Conservation (phyloP, 2,888 invertebrate genomes). For the Cerceris rybyensis region DNA sequence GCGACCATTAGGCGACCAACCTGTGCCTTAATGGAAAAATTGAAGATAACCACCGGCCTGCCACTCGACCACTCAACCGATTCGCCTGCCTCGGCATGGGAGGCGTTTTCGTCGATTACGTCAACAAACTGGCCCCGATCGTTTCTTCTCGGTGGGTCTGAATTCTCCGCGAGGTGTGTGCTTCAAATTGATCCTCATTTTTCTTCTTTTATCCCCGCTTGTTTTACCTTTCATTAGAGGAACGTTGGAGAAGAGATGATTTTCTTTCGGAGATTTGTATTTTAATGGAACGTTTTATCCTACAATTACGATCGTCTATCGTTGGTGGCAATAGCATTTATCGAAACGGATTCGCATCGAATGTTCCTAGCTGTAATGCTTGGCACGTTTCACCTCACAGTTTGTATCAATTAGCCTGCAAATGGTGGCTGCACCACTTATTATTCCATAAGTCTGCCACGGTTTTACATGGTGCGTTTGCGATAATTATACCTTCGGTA, state of each 20-base stretch:
- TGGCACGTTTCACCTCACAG: constrained; percentile 2
- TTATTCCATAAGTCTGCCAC: constrained; percentile 42
- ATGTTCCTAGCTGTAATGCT: constrained; percentile 24
- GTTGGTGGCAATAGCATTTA: not conserved
- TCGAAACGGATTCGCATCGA: not conserved
- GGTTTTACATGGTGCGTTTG: constrained; percentile 27
- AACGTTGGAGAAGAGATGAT: not conserved
- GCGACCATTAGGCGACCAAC: constrained; percentile 74
- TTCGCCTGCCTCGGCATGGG: constrained; percentile 60
- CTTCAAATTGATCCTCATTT: constrained; percentile 14
- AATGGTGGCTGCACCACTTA: constrained; percentile 30
- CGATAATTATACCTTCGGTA: constrained; percentile 53
- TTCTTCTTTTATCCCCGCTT: constrained; percentile 4
- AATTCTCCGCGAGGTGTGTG: constrained; percentile 25
- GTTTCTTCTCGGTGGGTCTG: constrained; percentile 41
- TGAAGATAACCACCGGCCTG: constrained; percentile 73
- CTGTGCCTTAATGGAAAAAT: constrained; percentile 75
- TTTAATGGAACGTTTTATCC: not conserved
- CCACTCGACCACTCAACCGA: constrained; percentile 70
- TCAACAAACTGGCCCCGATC: constrained; percentile 68
- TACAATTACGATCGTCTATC: not conserved
- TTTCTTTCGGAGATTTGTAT: not conserved
- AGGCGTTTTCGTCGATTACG: constrained; percentile 70
- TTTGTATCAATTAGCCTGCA: constrained; percentile 42
- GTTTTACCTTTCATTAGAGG: not conserved